A percentile compares a stretch with the other conserved stretches of the same genome.
Conservation (phyloP, 2,888 invertebrate species). For the Cenopis cana region DNA sequence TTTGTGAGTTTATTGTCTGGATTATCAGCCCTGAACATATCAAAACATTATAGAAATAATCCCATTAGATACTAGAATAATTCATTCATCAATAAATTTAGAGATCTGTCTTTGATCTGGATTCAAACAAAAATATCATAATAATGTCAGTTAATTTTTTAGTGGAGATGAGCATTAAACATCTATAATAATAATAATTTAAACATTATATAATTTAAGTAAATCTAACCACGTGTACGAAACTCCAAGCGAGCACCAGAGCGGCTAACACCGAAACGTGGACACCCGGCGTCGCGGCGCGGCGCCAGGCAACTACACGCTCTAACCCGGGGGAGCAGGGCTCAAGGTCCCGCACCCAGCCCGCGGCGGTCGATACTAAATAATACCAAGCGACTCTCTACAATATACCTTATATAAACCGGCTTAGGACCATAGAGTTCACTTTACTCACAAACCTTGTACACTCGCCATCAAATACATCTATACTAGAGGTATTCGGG, state of each 20-base stretch:
- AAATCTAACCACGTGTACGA: conserved; percentile 35
- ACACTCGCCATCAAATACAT: no score
- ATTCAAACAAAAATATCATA: conserved; percentile 1
- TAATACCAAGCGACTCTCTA: conserved; percentile 15
- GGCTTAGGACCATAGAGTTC: conserved; percentile 6
- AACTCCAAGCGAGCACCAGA: conserved; percentile 51
- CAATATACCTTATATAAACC: conserved; percentile 20
- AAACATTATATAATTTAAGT: conserved; percentile 41
- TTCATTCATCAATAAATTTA: neutral
- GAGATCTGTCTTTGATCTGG: neutral
- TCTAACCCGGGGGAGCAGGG: conserved; percentile 9
- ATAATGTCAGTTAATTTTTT: conserved; percentile 15
- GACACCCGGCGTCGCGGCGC: no score
- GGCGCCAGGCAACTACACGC: conserved; percentile 15
- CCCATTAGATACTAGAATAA: neutral
- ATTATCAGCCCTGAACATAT: conserved; percentile 18
- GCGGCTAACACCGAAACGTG: conserved; percentile 48
- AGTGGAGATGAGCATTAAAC: conserved; percentile 38
- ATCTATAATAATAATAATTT: conserved; percentile 28
- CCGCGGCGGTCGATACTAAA: conserved; percentile 23
- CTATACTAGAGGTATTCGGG: no score
- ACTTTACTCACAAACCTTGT: no score
- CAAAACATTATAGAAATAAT: neutral
- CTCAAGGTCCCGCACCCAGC: neutral
- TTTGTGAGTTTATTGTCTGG: conserved; percentile 35